These are phyloP conservation scores for Pomatostomus ruficeps DNA, from an alignment of 2,113 vertebrate genomes.

Conservation along the genomic window DNA sequence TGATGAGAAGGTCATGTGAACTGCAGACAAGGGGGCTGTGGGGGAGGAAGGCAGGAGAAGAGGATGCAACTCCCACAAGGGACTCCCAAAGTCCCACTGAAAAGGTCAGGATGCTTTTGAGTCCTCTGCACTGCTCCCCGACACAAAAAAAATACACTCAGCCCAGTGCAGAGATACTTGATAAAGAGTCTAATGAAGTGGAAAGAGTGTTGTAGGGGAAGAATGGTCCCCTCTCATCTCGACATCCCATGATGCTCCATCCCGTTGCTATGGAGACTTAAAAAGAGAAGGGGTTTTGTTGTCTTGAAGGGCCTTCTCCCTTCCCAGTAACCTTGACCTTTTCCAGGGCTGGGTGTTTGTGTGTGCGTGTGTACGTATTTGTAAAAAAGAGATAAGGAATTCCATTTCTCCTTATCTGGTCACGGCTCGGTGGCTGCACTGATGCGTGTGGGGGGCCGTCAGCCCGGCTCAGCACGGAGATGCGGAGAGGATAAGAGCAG, in stretches of 20 bases:
- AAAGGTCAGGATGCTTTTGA: conserved; percentile 71
- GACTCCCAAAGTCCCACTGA: conserved; percentile 36
- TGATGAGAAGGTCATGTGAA: conserved; percentile 62
- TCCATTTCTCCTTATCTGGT: conserved; percentile 80
- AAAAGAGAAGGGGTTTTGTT: conserved; percentile 62
- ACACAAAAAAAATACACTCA: conserved; percentile 63
- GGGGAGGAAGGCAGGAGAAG: conserved; percentile 19
- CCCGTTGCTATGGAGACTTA: conserved; percentile 73
- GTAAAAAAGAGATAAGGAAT: conserved; percentile 72
- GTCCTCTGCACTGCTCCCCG: conserved; percentile 51
- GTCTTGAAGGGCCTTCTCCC: conserved; percentile 70
- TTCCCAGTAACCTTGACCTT: conserved; percentile 80
- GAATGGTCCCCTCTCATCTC: conserved; percentile 66
- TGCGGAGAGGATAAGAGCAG: conserved; percentile 65
- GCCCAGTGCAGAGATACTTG: conserved; percentile 69
- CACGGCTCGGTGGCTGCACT: conserved; percentile 60
- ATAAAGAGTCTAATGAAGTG: conserved; percentile 80
- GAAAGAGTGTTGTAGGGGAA: conserved; percentile 70
- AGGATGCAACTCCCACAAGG: conserved; percentile 48
- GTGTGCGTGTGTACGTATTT: background rate
- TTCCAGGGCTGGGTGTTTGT: conserved; percentile 42
- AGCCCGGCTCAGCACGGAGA: conserved; percentile 29
- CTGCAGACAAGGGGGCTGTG: conserved; percentile 20
- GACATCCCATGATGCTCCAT: conserved; percentile 70
- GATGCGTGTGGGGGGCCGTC: conserved; percentile 56